These are phyloP conservation scores for Matsumyia berberina DNA, from an alignment of 2,888 invertebrate genomes.

Conservation along the genomic window DNA sequence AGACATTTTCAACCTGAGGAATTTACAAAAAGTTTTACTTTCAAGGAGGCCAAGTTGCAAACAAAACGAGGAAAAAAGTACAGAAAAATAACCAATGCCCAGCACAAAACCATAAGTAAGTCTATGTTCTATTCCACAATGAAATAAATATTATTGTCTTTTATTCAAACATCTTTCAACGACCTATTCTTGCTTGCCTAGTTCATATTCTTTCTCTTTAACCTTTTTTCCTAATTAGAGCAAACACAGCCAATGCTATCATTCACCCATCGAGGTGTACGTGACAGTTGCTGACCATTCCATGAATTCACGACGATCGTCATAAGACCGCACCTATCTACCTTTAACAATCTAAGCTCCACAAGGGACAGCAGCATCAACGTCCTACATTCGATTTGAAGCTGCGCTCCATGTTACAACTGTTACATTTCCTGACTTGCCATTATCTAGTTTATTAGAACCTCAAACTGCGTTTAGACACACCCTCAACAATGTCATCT, in stretches of 20 bases:
- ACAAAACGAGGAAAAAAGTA: too few species aligned
- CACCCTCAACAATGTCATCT: constrained; percentile 73
- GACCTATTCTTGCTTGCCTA: too few species aligned
- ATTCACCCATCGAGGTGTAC: not conserved
- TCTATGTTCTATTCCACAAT: too few species aligned
- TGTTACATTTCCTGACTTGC: constrained; percentile 47
- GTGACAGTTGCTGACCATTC: constrained; percentile 11
- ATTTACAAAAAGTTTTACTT: too few species aligned
- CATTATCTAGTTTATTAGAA: constrained; percentile 40
- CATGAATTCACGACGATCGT: constrained; percentile 24
- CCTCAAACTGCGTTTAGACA: constrained; percentile 60
- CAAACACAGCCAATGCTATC: not conserved
- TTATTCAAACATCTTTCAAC: too few species aligned
- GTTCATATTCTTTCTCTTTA: not conserved
- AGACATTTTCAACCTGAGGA: too few species aligned
- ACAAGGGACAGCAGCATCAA: constrained; percentile 11
- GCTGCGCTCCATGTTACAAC: not conserved
- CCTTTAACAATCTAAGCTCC: constrained; percentile 18
- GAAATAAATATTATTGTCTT: too few species aligned
- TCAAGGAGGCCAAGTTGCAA: too few species aligned
- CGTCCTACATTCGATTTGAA: constrained; percentile 30
- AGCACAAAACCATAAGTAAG: too few species aligned
- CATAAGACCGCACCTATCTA: constrained; percentile 5
- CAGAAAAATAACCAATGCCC: too few species aligned
- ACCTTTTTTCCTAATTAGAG: not conserved